Conservation (phyloP, 2,797 vertebrate species). For the Okamejei kenojei region DNA sequence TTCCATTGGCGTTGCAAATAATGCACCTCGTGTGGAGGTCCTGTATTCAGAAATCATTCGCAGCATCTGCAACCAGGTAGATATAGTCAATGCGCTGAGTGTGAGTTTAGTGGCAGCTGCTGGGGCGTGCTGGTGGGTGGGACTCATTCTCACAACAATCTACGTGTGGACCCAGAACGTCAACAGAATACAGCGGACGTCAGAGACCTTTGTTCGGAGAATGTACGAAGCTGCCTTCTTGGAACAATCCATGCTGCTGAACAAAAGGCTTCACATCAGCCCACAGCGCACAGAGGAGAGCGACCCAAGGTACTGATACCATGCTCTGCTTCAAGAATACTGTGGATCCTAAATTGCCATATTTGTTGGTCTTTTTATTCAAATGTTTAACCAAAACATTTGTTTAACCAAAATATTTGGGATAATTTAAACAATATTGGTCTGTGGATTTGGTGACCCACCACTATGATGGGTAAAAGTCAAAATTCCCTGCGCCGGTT, state of each 20-base stretch:
- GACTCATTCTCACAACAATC: neutral
- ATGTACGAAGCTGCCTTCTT: neutral
- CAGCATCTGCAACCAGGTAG: neutral
- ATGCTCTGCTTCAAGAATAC: neutral
- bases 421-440: too few relatives aligned
- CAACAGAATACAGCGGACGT: constrained; percentile 11
- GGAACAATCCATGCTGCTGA: constrained; percentile 18
- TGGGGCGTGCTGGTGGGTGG: neutral
- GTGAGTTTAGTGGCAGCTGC: neutral
- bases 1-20: neutral
- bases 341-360: neutral
- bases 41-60: neutral
- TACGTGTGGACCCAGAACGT: neutral
- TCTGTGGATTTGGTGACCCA: too few relatives aligned
- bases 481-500: neutral
- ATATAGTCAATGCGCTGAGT: neutral
- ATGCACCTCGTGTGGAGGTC: neutral
- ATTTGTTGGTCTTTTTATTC: too few relatives aligned
- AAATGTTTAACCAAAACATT: too few relatives aligned
- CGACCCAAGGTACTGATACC: neutral
- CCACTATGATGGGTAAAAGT: neutral
- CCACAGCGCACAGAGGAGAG: neutral
- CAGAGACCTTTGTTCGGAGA: constrained; percentile 8
- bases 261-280: neutral
- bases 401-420: too few relatives aligned